Evolutionary conservation across 2,888 invertebrate genomes (phyloP).

Genomic region (Acrocyrtus sp.): DNA sequence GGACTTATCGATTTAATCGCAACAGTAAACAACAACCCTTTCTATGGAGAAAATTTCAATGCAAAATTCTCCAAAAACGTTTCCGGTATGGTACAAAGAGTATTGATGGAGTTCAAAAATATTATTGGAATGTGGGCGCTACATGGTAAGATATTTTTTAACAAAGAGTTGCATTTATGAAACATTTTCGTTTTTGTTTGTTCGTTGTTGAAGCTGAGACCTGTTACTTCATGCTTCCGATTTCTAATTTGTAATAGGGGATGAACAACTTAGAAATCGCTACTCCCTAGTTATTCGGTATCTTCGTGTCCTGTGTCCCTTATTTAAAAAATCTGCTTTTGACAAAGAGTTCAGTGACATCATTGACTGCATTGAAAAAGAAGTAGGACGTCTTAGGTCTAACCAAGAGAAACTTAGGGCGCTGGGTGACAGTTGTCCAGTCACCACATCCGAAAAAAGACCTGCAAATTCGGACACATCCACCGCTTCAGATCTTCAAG

Average conservation of each 20-base stretch:
- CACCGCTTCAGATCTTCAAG: background rate
- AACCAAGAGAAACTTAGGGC: slow-evolving; percentile 38
- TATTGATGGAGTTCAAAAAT: slow-evolving; percentile 57
- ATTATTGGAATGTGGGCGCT: slow-evolving; percentile 54
- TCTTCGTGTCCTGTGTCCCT: slow-evolving; percentile 40
- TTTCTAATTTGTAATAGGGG: slow-evolving; percentile 10
- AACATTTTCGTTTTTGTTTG: background rate
- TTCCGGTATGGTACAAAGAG: slow-evolving; percentile 42
- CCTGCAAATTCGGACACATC: too few species aligned
- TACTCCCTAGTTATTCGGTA: slow-evolving; percentile 43
- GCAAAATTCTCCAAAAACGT: slow-evolving; percentile 29
- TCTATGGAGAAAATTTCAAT: slow-evolving; percentile 49
- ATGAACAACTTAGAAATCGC: slow-evolving; percentile 15
- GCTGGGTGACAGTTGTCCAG: slow-evolving; percentile 1
- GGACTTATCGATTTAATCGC: slow-evolving; percentile 57
- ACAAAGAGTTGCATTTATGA: too few species aligned
- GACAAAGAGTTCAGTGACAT: slow-evolving; percentile 27
- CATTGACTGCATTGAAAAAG: slow-evolving; percentile 46
- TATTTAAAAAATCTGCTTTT: slow-evolving; percentile 42
- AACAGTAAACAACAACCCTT: slow-evolving; percentile 50
- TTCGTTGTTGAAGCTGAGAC: background rate
- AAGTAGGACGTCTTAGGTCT: slow-evolving; percentile 22
- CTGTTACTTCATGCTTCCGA: background rate
- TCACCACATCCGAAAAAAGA: background rate
- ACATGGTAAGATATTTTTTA: slow-evolving; percentile 42